Percentiles rank a stretch among this genome's conserved stretches.
phyloP scores from a whole-genome alignment of 1,140 invertebrate species.

The Trichonephila clavipes region DNA sequence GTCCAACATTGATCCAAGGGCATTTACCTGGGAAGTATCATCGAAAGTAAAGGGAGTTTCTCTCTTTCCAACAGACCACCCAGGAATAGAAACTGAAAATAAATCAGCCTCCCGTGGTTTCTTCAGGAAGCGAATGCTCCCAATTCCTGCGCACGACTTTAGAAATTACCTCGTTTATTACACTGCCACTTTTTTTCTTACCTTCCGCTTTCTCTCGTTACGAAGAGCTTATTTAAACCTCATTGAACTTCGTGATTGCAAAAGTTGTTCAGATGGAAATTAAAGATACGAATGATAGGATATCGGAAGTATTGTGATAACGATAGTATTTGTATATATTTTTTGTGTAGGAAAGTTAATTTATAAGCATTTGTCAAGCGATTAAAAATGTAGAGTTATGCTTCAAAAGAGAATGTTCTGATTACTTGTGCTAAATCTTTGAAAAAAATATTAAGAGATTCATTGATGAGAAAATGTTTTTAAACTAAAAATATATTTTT shows the following conservation, averaged over 20 bases:
- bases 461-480: too few relatives aligned
- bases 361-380: too few relatives aligned
- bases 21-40: neutral
- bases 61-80: neutral
- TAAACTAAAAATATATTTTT: too few relatives aligned
- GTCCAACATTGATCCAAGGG: neutral
- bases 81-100: neutral
- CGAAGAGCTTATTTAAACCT: neutral
- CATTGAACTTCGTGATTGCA: neutral
- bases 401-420: too few relatives aligned
- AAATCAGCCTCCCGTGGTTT: neutral
- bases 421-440: too few relatives aligned
- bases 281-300: too few relatives aligned
- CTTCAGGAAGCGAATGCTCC: neutral
- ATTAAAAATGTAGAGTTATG: too few relatives aligned
- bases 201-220: neutral
- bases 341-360: too few relatives aligned
- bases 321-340: too few relatives aligned
- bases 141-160: neutral
- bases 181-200: neutral
- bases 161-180: constrained; percentile 3
- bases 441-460: too few relatives aligned
- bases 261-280: neutral
- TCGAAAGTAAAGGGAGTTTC: neutral
- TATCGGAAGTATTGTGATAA: too few relatives aligned